Conservation (phyloP, 2,113 vertebrate species). For the Pterophyllum scalare region DNA sequence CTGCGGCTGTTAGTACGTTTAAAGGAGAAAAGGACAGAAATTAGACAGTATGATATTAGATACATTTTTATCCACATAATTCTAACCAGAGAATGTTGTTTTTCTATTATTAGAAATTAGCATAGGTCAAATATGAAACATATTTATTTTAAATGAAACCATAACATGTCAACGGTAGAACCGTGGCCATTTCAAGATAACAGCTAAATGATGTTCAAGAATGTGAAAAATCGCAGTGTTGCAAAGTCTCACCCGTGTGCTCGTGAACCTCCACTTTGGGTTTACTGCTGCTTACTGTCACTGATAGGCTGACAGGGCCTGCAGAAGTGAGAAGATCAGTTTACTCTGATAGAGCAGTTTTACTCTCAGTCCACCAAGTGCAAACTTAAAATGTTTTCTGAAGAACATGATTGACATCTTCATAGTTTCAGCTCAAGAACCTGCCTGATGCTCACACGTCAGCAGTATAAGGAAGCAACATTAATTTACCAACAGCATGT, state of each 20-base stretch:
- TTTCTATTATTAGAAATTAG: neutral
- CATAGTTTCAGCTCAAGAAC: neutral
- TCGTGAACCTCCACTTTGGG: slow-evolving; percentile 78
- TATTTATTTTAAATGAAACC: neutral
- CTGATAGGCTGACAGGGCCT: slow-evolving; percentile 68
- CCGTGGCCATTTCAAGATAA: neutral
- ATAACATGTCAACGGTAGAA: too few relatives aligned
- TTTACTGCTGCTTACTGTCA: slow-evolving; percentile 77
- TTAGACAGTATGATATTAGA: neutral
- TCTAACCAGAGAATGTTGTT: neutral
- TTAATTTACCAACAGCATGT: too few relatives aligned
- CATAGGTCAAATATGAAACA: neutral
- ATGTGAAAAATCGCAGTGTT: neutral
- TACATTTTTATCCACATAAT: neutral
- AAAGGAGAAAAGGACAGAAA: neutral
- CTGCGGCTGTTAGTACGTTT: neutral
- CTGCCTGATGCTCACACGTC: neutral
- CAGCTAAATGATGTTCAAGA: neutral
- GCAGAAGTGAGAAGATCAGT: slow-evolving; percentile 3
- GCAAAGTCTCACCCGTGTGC: slow-evolving; percentile 72
- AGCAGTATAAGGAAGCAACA: neutral
- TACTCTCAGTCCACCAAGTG: neutral
- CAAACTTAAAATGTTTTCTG: neutral
- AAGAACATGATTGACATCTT: neutral
- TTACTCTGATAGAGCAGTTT: neutral